These are phyloP conservation scores for Parambassis ranga DNA, from an alignment of 2,797 vertebrate species.

Conservation along the genomic window DNA sequence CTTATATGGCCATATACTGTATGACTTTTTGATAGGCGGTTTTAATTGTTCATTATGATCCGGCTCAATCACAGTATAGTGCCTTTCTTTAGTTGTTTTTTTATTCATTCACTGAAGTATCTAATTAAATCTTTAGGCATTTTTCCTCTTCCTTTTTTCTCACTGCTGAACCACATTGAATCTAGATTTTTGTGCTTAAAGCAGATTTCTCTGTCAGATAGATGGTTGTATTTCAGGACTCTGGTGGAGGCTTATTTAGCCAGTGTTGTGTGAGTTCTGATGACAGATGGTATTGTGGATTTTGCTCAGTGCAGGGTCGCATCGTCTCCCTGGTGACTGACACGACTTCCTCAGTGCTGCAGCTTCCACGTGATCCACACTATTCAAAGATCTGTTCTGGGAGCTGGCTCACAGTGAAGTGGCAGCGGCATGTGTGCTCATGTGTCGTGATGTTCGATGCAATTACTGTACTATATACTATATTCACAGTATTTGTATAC, in stretches of 20 bases:
- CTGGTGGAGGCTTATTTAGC: neutral
- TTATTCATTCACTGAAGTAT: too few species aligned
- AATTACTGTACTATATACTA: too few species aligned
- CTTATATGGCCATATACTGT: too few species aligned
- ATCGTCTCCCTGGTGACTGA: conserved; percentile 28
- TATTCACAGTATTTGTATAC: too few species aligned
- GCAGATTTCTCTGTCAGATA: neutral
- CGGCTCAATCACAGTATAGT: too few species aligned
- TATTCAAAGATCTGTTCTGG: neutral
- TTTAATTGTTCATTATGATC: too few species aligned
- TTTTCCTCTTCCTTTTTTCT: too few species aligned
- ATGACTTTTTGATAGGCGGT: too few species aligned
- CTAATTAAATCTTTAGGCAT: too few species aligned
- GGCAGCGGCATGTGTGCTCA: neutral
- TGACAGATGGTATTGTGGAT: conserved; percentile 41
- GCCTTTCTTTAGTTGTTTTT: too few species aligned
- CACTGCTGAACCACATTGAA: too few species aligned
- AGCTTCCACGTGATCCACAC: conserved; percentile 1
- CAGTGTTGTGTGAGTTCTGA: conserved; percentile 3
- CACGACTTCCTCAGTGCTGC: conserved; percentile 3
- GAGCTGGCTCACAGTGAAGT: neutral
- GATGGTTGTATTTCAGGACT: neutral
- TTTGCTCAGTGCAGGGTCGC: neutral
- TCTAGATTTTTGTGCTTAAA: neutral
- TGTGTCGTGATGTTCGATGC: neutral